phyloP scores from a whole-genome alignment of 2,888 invertebrate species.

The Athalia cordata region DNA sequence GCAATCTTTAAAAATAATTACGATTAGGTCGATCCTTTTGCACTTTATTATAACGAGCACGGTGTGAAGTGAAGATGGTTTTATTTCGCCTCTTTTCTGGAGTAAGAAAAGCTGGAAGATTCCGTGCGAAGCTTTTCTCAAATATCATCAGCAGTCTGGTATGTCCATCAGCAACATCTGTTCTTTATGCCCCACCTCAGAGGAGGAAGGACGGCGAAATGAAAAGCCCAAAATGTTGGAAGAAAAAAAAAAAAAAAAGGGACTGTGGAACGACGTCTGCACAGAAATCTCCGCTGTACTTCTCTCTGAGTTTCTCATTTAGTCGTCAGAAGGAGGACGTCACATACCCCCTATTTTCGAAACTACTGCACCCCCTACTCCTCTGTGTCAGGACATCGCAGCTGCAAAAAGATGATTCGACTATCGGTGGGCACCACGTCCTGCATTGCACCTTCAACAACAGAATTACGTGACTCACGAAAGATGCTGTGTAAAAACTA shows the following conservation, averaged over 20 bases:
- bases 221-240: not conserved
- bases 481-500: not conserved
- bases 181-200: conserved; percentile 6
- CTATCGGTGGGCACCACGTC: too few species aligned
- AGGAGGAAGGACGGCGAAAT: not conserved
- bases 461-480: not conserved
- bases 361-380: not conserved
- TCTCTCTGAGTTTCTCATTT: conserved; percentile 17
- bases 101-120: not conserved
- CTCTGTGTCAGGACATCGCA: not conserved
- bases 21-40: too few species aligned
- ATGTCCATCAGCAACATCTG: conserved; percentile 38
- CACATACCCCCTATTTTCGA: not conserved
- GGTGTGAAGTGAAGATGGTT: not conserved
- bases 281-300: not conserved
- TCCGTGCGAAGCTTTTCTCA: conserved; percentile 28
- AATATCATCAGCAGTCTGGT: conserved; percentile 39
- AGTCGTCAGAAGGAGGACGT: not conserved
- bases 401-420: not conserved
- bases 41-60: conserved; percentile 1
- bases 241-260: not conserved
- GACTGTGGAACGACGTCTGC: not conserved
- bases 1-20: too few species aligned
- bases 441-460: not conserved
- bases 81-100: not conserved